phyloP scores from a whole-genome alignment of 2,797 vertebrate genomes.

The Thripadectes ignobilis region DNA sequence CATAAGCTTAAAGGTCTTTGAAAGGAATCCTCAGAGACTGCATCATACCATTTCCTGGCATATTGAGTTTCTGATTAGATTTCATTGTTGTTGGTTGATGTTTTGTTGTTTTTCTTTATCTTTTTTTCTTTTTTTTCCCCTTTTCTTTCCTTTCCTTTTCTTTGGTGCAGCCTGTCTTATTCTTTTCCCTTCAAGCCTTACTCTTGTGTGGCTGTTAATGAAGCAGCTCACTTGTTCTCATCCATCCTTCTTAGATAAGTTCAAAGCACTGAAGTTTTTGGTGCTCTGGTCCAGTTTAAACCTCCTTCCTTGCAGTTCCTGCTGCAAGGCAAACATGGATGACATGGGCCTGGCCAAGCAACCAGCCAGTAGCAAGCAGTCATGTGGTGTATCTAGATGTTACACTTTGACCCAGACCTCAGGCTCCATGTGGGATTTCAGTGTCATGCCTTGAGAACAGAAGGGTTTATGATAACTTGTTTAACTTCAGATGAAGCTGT shows the following conservation, averaged over 20 bases:
- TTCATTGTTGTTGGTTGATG: background rate
- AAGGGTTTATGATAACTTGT: background rate
- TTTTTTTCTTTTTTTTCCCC: background rate
- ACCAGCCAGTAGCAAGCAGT: background rate
- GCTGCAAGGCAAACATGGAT: background rate
- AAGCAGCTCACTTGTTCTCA: background rate
- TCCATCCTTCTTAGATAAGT: background rate
- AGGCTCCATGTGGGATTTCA: background rate
- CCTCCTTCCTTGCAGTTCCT: background rate
- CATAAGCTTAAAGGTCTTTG: background rate
- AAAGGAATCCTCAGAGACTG: background rate
- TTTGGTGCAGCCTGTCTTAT: background rate
- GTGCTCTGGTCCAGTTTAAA: background rate
- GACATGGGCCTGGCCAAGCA: background rate
- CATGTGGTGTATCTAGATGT: too few species aligned
- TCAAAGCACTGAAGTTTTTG: background rate
- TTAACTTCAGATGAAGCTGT: background rate
- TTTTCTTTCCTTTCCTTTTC: too few species aligned
- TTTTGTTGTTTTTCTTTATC: background rate
- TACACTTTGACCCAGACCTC: background rate
- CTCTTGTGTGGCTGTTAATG: background rate
- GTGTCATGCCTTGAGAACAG: background rate
- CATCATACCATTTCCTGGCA: background rate
- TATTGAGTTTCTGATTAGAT: background rate
- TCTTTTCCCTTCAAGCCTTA: too few species aligned